Evolutionary conservation across 1,140 invertebrate genomes (phyloP).

Genomic region (Drosophila kurseongensis): DNA sequence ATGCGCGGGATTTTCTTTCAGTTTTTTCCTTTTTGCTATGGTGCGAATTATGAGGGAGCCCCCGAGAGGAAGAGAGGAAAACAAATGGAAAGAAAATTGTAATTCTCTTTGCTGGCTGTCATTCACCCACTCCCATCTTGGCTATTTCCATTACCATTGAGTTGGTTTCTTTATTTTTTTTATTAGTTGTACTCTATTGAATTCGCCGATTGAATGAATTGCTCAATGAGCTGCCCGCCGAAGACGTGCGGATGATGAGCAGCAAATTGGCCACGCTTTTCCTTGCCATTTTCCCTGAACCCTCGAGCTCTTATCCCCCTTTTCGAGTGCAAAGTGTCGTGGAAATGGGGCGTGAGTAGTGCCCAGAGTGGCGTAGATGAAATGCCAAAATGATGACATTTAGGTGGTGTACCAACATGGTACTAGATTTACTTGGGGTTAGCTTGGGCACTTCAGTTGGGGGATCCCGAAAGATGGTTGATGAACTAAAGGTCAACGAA

Average conservation of each 20-base stretch:
- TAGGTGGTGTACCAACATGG: conserved; percentile 27
- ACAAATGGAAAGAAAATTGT: conserved; percentile 78
- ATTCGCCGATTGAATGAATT: conserved; percentile 80
- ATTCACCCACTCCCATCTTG: conserved; percentile 6
- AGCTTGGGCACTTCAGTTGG: background rate
- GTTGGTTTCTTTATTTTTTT: conserved; percentile 65
- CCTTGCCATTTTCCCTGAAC: background rate
- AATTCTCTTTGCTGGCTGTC: conserved; percentile 57
- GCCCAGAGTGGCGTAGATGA: background rate
- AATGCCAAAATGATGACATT: conserved; percentile 46
- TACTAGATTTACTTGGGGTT: conserved; percentile 1
- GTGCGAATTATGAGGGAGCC: conserved; percentile 59
- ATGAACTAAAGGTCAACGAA: background rate
- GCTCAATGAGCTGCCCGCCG: conserved; percentile 64
- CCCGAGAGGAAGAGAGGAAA: conserved; percentile 33
- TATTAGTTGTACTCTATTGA: conserved; percentile 82
- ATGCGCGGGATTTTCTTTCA: conserved; percentile 68
- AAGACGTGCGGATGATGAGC: conserved; percentile 49
- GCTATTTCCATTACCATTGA: conserved; percentile 57
- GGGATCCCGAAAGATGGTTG: background rate
- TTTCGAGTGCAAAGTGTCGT: conserved; percentile 29
- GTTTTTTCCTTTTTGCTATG: conserved; percentile 9
- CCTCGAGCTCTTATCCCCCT: background rate
- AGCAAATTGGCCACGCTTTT: conserved; percentile 30
- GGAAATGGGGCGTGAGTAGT: conserved; percentile 7